A percentile compares a stretch with the other conserved stretches of the same genome.
Conservation (phyloP, 1,140 invertebrate genomes). For the Scaptomyza graminum region DNA sequence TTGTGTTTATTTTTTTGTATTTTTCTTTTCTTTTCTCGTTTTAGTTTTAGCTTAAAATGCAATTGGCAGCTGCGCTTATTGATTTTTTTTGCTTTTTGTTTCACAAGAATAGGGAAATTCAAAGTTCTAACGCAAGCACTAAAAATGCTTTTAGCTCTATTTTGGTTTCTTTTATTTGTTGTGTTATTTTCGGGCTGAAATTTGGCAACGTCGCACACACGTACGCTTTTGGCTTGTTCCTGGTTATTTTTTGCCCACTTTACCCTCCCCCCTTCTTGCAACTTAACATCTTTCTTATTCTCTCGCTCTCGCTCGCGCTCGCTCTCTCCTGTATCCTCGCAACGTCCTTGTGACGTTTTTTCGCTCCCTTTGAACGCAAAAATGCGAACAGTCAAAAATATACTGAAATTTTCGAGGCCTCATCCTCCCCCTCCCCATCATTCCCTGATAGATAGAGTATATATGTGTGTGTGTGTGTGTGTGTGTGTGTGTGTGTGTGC, state of each 20-base stretch:
- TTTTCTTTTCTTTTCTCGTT: too few species aligned
- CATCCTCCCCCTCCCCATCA: neutral
- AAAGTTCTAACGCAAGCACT: neutral
- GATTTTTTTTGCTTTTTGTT: neutral
- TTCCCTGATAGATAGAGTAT: neutral
- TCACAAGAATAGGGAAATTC: neutral
- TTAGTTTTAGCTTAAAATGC: too few species aligned
- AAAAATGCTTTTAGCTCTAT: neutral
- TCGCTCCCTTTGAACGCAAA: conserved; percentile 34
- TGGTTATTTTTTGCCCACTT: neutral
- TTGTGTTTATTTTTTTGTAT: neutral
- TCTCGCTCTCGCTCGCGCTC: neutral
- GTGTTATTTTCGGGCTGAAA: neutral
- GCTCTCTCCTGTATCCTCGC: neutral
- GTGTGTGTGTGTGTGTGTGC: neutral
- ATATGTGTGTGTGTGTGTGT: neutral
- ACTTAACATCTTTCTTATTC: too few species aligned
- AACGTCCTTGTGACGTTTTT: conserved; percentile 56
- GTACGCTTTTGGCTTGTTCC: neutral
- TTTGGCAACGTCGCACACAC: neutral
- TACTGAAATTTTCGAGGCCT: conserved; percentile 48
- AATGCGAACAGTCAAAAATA: conserved; percentile 31
- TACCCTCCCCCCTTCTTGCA: neutral
- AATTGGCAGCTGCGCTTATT: neutral
- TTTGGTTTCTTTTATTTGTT: neutral